phyloP scores from a whole-genome alignment of 1,140 invertebrate species.

The Pseudomyrmex pallidus region DNA sequence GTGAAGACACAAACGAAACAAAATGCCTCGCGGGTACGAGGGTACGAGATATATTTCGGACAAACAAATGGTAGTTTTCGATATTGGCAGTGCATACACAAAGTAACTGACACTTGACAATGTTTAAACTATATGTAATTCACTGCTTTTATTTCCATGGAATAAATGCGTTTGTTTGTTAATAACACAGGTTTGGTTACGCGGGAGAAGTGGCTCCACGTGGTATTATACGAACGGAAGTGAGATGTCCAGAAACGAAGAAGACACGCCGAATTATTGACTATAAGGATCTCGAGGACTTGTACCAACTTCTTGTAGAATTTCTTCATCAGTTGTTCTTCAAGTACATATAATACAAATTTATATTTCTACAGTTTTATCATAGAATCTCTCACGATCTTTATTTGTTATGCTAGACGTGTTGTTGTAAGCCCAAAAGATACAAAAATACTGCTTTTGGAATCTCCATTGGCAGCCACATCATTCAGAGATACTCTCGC shows the following conservation, averaged over 20 bases:
- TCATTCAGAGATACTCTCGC: conserved; percentile 94
- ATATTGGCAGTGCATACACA: conserved; percentile 96
- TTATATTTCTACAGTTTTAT: not conserved
- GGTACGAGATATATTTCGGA: conserved; percentile 91
- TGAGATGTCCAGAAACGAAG: conserved; percentile 89
- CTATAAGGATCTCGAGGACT: conserved; percentile 90
- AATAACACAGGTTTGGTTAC: conserved; percentile 92
- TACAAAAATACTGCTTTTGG: conserved; percentile 94
- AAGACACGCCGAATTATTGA: conserved; percentile 89
- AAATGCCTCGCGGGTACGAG: conserved; percentile 90
- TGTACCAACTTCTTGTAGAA: conserved; percentile 94
- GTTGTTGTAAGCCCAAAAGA: conserved; percentile 97
- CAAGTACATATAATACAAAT: conserved; percentile 86
- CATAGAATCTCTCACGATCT: not conserved
- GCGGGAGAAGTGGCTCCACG: conserved; percentile 94
- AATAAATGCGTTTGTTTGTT: conserved; percentile 34
- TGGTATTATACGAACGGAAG: conserved; percentile 93
- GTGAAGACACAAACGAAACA: conserved; percentile 8
- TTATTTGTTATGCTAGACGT: conserved; percentile 87
- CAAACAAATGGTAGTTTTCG: conserved; percentile 95
- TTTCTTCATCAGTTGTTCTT: conserved; percentile 96
- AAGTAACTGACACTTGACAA: conserved; percentile 88
- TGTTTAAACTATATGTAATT: not conserved
- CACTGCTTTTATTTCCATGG: not conserved
- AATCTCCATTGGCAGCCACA: conserved; percentile 94